Evolutionary conservation across 2,888 invertebrate genomes (phyloP), one percentile per base, ranked within the genome.

Genomic region (Gastracanthus pulcherrimus): DNA sequence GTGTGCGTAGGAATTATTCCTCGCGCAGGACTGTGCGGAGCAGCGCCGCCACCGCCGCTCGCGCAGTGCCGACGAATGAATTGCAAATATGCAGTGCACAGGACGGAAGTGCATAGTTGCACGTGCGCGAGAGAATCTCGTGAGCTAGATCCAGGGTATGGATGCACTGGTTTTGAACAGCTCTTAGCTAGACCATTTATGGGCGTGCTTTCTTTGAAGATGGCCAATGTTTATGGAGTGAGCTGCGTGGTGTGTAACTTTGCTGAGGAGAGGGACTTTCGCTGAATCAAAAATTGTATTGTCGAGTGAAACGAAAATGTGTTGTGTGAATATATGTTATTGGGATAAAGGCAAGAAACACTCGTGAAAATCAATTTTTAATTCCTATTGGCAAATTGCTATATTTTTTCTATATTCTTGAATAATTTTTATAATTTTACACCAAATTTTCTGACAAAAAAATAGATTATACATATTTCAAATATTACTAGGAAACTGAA

Each of bases 41-140:
- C n/a, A n/a, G n/a, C n/a, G n/a, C n/a, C n/a, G n/a, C n/a, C n/a
- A n/a, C n/a, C n/a, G 26, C 26, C 23, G 55, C 23, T 9, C 55
- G 23, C 26, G 11, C 55, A 19, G 11, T 34, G 19, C 66, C 38
- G 55, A 62, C 31, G 69, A 48, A 67, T 74, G 81, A 81, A 77
- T 81, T 81, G 81, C 77, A 77, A 74, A 81, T 81, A 41, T 31
- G n/a, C 36, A 36, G 31, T 31, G n/a, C 36, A 36, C 34, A 19
- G 34, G 36, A 36, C 36, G 62, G 55, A 55, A 55, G 55, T 55
- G 55, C 62, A 55, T 55, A 23, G 29, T 19, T 31, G 45, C 48
- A 36, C 71, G 41, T 26, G 36, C 41, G 26, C 38, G 51, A 45
- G 26, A 67, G 26, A 67, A 41, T 67, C 36, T 41, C 23, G 29